phyloP scores from a whole-genome alignment of 2,888 invertebrate species.

The Parnassius glacialis region DNA sequence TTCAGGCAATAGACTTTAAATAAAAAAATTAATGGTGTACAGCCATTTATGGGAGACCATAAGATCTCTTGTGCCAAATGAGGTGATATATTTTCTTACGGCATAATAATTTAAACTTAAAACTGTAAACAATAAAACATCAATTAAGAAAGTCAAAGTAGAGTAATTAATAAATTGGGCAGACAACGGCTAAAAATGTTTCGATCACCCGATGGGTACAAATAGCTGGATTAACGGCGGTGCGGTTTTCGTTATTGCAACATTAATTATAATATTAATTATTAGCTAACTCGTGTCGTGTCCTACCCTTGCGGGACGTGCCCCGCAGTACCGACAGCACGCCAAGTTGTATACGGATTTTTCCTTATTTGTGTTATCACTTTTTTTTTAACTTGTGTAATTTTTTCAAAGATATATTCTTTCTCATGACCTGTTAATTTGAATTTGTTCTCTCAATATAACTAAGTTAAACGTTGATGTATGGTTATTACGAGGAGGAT shows the following conservation, averaged over 20 bases:
- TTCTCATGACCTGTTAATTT: too few species aligned
- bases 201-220: conserved; percentile 33
- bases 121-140: background rate
- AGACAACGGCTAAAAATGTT: conserved; percentile 36
- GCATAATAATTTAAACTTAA: background rate
- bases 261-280: conserved; percentile 80
- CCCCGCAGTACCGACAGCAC: conserved; percentile 40
- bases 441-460: too few species aligned
- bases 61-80: too few species aligned
- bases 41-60: too few species aligned
- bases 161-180: conserved; percentile 38
- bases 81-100: too few species aligned
- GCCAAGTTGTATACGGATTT: conserved; percentile 7
- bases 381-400: too few species aligned
- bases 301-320: conserved; percentile 55
- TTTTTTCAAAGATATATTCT: too few species aligned
- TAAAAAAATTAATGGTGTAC: too few species aligned
- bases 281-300: conserved; percentile 71
- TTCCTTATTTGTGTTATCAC: background rate
- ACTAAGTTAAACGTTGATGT: too few species aligned
- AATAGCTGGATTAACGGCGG: conserved; percentile 45
- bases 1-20: too few species aligned
- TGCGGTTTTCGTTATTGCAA: conserved; percentile 65
- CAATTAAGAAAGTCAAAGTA: conserved; percentile 35
- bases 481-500: too few species aligned